phyloP scores from a whole-genome alignment of 2,113 vertebrate genomes.

The Podarcis cretensis region DNA sequence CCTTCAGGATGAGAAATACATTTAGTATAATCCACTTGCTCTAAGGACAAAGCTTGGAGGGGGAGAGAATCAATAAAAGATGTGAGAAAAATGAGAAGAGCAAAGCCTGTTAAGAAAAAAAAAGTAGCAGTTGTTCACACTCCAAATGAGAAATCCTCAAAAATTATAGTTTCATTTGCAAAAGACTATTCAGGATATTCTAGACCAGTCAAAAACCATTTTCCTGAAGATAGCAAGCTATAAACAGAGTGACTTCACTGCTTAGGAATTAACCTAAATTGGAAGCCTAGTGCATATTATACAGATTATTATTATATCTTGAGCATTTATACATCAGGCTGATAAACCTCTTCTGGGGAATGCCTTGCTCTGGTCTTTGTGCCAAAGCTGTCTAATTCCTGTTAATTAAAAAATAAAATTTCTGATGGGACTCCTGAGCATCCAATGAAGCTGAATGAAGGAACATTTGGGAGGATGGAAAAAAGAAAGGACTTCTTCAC shows the following conservation, averaged over 20 bases:
- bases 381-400: conserved; percentile 1
- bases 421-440: not conserved
- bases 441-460: no score
- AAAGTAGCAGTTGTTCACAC: conserved; percentile 30
- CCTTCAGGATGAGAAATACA: not conserved
- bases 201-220: not conserved
- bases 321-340: conserved; percentile 12
- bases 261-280: not conserved
- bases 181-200: not conserved
- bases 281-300: conserved; percentile 6
- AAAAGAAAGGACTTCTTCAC: no score
- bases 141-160: conserved; percentile 39
- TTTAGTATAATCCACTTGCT: not conserved
- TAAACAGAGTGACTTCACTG: conserved; percentile 24
- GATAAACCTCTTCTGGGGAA: conserved; percentile 20
- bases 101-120: conserved; percentile 6
- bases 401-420: not conserved
- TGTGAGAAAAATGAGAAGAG: not conserved
- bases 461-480: no score
- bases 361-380: not conserved
- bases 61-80: conserved; percentile 38
- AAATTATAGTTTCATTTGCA: not conserved
- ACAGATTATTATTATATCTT: conserved; percentile 24
- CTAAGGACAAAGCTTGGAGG: not conserved
- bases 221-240: conserved; percentile 8